Percentiles rank a stretch among this genome's conserved stretches.
Evolutionary conservation across 2,888 invertebrate species (phyloP).

Genomic region (Melipona beecheii): DNA sequence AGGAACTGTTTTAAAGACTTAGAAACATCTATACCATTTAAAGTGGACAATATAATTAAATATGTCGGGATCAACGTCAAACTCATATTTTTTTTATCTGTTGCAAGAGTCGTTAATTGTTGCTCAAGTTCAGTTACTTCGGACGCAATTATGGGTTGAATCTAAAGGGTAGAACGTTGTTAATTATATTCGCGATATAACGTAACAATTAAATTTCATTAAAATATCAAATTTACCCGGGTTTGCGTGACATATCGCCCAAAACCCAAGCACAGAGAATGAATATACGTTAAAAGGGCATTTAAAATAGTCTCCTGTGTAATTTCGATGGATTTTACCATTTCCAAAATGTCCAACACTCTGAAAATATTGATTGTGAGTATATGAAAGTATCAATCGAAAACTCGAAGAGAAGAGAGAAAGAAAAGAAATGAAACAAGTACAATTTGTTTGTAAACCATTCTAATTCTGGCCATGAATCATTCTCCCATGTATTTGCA

Average conservation of each 20-base stretch:
- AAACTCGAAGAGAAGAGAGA: conserved; percentile 1
- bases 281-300: conserved; percentile 86
- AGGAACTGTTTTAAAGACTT: conserved; percentile 87
- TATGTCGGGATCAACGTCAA: conserved; percentile 87
- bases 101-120: conserved; percentile 85
- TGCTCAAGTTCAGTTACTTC: conserved; percentile 87
- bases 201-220: background rate
- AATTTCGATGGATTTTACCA: conserved; percentile 85
- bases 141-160: conserved; percentile 86
- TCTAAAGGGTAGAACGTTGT: conserved; percentile 67
- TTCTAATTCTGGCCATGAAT: conserved; percentile 89
- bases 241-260: conserved; percentile 87
- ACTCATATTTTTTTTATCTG: conserved; percentile 85
- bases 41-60: conserved; percentile 86
- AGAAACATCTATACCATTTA: conserved; percentile 84
- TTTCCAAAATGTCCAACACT: conserved; percentile 86
- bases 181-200: background rate
- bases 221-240: conserved; percentile 76
- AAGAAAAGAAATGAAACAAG: background rate
- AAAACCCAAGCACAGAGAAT: conserved; percentile 88
- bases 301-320: conserved; percentile 85
- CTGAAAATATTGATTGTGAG: conserved; percentile 80
- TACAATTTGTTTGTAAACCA: conserved; percentile 89
- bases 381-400: conserved; percentile 4
- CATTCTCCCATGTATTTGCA: conserved; percentile 79